Base-by-base conservation (phyloP, 2,888 invertebrate genomes). In the Gymnocheta viridis region DNA sequence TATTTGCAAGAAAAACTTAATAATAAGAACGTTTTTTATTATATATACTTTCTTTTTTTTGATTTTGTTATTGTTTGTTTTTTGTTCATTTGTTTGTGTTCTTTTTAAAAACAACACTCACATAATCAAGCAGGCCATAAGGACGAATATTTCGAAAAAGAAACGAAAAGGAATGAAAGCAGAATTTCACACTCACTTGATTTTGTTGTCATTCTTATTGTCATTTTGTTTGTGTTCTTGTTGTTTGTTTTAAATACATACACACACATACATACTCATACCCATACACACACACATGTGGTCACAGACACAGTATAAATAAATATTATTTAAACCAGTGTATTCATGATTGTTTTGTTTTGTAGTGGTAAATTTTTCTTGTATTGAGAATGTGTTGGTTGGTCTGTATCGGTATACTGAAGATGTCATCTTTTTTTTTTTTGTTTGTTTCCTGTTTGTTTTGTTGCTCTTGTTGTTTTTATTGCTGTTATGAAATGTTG, bases 171-270 rank as follows among this genome's bases (percentile, higher is more conserved):
- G n/a, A 76, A 64, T 51, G 74, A 76, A 76, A 81, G 69, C 62
- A 84, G 60, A 69, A 81, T 80, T 84, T 84, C 81, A 84, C 84
- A 84, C 84, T 81, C 77, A 81, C 84, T 81, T 84, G 77, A 77
- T 47, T 77, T 84, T 73, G 72, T 77, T 81, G 80, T 84, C 77
- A 73, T 84, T 51, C 72, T 77, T 84, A 66, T 80, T 83, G 83
- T 70, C 83, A 70, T 76, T 54, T 80, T 77, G 49, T 24, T 74
- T 73, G 32, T 67, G 35, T 62, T 62, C 35, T 44, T n/a, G 22
- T 70, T 56, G 41, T 54, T 79, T 70, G 22, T 24, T 24, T 47
- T 47, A 38, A 22, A 10, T 17, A 22, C 24, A 41, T n/a, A 64
- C 29, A 12, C 44, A 66, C 44, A 19, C 12, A n/a, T n/a, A 17